Evolutionary conservation across 2,888 invertebrate genomes (phyloP).

Genomic region (Neuroscelio doddi): DNA sequence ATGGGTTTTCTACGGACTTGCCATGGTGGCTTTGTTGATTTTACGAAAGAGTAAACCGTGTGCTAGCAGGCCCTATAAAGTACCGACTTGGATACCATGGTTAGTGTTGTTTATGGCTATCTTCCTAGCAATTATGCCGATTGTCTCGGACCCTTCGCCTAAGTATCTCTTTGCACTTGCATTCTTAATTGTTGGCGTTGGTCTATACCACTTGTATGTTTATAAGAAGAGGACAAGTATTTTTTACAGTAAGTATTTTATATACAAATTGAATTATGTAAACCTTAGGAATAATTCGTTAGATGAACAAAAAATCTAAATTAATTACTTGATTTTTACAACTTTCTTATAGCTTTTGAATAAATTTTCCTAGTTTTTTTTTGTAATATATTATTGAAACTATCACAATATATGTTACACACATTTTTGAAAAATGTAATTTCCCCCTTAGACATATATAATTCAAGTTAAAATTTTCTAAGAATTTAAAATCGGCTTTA

Average conservation of each 20-base stretch:
- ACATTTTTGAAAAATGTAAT: too few relatives aligned
- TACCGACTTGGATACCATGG: slow-evolving; percentile 82
- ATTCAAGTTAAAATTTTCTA: too few relatives aligned
- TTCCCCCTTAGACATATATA: too few relatives aligned
- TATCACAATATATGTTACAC: too few relatives aligned
- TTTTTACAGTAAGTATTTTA: slow-evolving; percentile 76
- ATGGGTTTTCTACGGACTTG: slow-evolving; percentile 90
- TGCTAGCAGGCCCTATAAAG: slow-evolving; percentile 81
- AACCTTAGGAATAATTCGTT: too few relatives aligned
- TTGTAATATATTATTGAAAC: too few relatives aligned
- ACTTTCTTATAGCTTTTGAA: too few relatives aligned
- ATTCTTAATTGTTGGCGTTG: slow-evolving; percentile 80
- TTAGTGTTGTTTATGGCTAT: slow-evolving; percentile 81
- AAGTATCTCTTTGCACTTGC: slow-evolving; percentile 84
- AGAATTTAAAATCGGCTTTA: too few relatives aligned
- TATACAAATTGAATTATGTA: too few relatives aligned
- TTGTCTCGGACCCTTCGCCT: slow-evolving; percentile 82
- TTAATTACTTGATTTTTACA: too few relatives aligned
- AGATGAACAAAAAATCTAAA: too few relatives aligned
- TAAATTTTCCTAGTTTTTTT: too few relatives aligned
- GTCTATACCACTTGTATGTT: slow-evolving; percentile 84
- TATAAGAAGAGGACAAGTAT: slow-evolving; percentile 79
- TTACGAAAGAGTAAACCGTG: slow-evolving; percentile 81
- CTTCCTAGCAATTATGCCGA: slow-evolving; percentile 83
- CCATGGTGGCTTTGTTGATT: slow-evolving; percentile 86